Base-by-base conservation (phyloP, 1,140 invertebrate genomes). In the Eupeodes corollae region DNA sequence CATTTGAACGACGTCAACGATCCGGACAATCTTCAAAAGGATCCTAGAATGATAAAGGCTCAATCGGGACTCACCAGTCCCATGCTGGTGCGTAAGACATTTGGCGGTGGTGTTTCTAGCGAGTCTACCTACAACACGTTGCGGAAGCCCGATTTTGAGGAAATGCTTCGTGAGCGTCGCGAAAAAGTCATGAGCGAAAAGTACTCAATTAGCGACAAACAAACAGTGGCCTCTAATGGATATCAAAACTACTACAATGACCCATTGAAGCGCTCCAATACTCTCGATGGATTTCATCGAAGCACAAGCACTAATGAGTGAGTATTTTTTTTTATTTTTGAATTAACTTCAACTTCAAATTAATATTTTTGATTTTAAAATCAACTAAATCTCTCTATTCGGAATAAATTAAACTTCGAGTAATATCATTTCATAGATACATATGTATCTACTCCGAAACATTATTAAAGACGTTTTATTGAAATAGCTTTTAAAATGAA, bases 41-140 rank as follows among this genome's bases (percentile, higher is more conserved):
- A 53, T 46, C 19, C 44, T 10, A 52, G 53, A 51, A 68, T 61
- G 57, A 61, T 68, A 48, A 68, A 67, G 54, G 56, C 59, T 11
- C 66, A 67, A 52, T 56, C 65, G 44, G 63, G 66, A 41, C 48
- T 68, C 38, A 68, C 65, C 38, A 68, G 66, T 56, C 66, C 66
- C 51, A 60, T 64, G 56, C 57, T 68, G 21, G 66, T 68, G 44
- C 61, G 66, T 48, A 68, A 68, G 65, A 66, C 63, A 33, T 51
- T 68, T 21, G 53, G 55, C 42, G 55, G 51, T 19, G 35, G 45
- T 31, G 43, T 46, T 30, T 38, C 43, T 42, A 53, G 42, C 38
- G 42, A 49, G 35, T 42, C 33, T 44, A 49, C 46, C 26, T n/a
- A 8, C n/a, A 38, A 34, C 19, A 33, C 51, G 55, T 40, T 55